A percentile compares a stretch with the other conserved stretches of the same genome.
Conservation (phyloP, 1,140 invertebrate genomes). For the Harpegnathos saltator region DNA sequence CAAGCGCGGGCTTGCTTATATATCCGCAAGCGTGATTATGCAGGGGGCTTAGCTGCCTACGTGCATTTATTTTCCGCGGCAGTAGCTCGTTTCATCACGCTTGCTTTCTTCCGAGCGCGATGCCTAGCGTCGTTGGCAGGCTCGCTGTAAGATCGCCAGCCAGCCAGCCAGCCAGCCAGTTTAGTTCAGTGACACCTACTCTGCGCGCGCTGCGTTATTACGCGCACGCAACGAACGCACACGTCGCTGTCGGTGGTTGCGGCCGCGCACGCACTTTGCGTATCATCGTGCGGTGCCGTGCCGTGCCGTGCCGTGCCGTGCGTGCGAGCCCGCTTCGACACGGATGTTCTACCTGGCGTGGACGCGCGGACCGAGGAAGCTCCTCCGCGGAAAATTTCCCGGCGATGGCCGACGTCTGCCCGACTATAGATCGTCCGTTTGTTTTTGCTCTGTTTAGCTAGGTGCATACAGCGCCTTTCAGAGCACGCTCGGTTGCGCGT, state of each 20-base stretch:
- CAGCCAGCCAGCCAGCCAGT: constrained; percentile 34
- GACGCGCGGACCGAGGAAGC: constrained; percentile 28
- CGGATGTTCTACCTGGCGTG: constrained; percentile 14
- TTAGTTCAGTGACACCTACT: constrained; percentile 72
- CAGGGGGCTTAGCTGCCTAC: constrained; percentile 37
- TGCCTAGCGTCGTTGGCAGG: constrained; percentile 6
- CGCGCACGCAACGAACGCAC: constrained; percentile 53
- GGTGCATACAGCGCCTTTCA: constrained; percentile 11
- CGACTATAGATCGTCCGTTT: constrained; percentile 29
- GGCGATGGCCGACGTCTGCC: background rate
- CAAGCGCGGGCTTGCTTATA: background rate
- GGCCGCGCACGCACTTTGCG: constrained; percentile 46
- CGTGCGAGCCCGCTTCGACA: constrained; percentile 45
- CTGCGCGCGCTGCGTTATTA: constrained; percentile 57
- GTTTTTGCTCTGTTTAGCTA: constrained; percentile 57
- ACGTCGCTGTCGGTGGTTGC: background rate
- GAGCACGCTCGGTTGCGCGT: constrained; percentile 28
- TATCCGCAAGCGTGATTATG: constrained; percentile 48
- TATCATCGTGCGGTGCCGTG: constrained; percentile 39
- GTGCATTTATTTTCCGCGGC: constrained; percentile 58
- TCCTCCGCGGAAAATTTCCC: constrained; percentile 27
- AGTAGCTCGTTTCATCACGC: constrained; percentile 63
- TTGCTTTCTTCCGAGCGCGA: constrained; percentile 64
- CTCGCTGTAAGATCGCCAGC: no score
- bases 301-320: background rate